These are phyloP conservation scores for Agonum fuliginosum DNA, from an alignment of 2,888 invertebrate genomes.

Conservation along the genomic window DNA sequence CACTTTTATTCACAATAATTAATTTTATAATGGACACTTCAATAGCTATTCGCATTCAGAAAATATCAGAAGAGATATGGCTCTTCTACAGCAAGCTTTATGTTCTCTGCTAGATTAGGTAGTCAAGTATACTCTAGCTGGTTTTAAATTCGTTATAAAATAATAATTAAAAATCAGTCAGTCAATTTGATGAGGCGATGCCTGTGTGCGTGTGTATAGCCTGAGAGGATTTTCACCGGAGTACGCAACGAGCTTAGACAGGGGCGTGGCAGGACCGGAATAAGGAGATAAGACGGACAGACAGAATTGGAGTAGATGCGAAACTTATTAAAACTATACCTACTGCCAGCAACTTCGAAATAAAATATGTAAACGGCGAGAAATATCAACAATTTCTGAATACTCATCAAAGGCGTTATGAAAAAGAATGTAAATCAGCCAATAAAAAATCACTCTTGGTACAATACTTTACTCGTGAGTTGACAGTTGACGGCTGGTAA, in stretches of 20 bases:
- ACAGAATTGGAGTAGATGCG: constrained; percentile 34
- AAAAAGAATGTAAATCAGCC: no score
- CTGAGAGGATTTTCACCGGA: constrained; percentile 18
- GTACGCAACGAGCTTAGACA: constrained; percentile 8
- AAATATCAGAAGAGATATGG: not conserved
- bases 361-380: no score
- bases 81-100: not conserved
- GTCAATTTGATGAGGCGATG: constrained; percentile 2
- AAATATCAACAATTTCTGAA: no score
- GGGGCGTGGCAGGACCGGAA: constrained; percentile 1
- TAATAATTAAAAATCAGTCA: constrained; percentile 45
- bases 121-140: constrained; percentile 1
- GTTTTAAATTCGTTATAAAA: constrained; percentile 40
- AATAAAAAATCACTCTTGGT: no score
- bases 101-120: constrained; percentile 6
- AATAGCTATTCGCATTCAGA: not conserved
- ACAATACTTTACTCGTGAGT: no score
- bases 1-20: constrained; percentile 30
- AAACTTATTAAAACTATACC: constrained; percentile 17
- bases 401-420: no score
- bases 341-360: no score
- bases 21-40: constrained; percentile 7
- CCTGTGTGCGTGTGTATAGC: not conserved
- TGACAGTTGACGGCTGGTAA: no score
- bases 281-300: not conserved